Evolutionary conservation across 2,888 invertebrate species (phyloP).

Genomic region (Synanthedon andrenaeformis): DNA sequence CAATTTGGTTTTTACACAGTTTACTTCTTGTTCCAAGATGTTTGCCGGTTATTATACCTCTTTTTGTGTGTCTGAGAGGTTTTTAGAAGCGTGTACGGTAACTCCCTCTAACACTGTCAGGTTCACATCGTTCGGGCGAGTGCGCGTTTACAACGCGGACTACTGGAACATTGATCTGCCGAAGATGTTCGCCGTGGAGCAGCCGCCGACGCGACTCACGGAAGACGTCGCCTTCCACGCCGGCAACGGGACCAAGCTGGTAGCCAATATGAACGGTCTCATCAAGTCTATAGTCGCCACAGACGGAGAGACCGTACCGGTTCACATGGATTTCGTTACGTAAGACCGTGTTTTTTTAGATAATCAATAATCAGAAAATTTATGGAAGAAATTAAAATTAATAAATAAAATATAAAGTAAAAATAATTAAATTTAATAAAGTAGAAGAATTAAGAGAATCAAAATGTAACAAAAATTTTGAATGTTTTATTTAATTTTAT

Average conservation of each 20-base stretch:
- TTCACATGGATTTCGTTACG: slow-evolving; percentile 84
- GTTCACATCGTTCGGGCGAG: slow-evolving; percentile 64
- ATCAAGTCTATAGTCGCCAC: slow-evolving; percentile 75
- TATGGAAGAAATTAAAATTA: too few species aligned
- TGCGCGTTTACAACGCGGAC: slow-evolving; percentile 68
- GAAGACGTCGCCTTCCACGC: slow-evolving; percentile 44
- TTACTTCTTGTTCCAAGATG: too few species aligned
- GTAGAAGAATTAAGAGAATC: too few species aligned
- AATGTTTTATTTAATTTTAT: too few species aligned
- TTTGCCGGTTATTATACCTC: too few species aligned
- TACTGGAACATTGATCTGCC: slow-evolving; percentile 54
- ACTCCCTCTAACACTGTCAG: slow-evolving; percentile 14
- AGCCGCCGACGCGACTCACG: slow-evolving; percentile 30
- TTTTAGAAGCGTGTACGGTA: too few species aligned
- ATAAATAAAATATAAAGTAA: neutral
- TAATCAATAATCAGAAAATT: too few species aligned
- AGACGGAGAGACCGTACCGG: slow-evolving; percentile 50
- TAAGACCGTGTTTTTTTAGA: slow-evolving; percentile 44
- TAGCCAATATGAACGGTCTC: slow-evolving; percentile 77
- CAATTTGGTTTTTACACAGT: too few species aligned
- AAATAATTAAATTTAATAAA: neutral
- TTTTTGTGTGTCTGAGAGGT: too few species aligned
- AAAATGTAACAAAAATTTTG: too few species aligned
- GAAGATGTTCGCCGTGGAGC: slow-evolving; percentile 51
- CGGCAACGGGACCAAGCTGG: slow-evolving; percentile 54